These are phyloP conservation scores for Tetanocera ferruginea DNA, from an alignment of 2,888 invertebrate genomes.

Conservation along the genomic window DNA sequence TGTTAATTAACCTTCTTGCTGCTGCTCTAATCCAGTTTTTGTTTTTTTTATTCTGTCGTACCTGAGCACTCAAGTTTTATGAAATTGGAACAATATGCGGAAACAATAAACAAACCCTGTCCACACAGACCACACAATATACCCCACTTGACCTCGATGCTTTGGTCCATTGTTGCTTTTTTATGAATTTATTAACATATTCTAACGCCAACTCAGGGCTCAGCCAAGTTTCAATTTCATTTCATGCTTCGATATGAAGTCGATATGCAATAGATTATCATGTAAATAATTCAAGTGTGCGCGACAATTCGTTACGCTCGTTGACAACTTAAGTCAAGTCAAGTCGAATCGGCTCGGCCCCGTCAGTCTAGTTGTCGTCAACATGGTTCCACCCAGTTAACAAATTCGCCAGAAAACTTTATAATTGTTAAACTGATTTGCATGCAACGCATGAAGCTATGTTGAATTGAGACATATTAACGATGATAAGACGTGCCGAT, in stretches of 20 bases:
- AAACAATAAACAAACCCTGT: neutral
- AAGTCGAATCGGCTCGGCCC: neutral
- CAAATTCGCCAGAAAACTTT: neutral
- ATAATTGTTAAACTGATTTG: no score
- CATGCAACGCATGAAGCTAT: no score
- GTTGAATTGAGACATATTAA: no score
- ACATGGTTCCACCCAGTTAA: constrained; percentile 4
- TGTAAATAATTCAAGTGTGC: constrained; percentile 38
- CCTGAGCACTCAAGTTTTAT: no score
- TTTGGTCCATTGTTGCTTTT: neutral
- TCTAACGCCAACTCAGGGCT: neutral
- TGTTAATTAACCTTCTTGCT: neutral
- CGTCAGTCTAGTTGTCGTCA: neutral
- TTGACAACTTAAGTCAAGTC: constrained; percentile 29
- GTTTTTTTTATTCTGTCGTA: no score
- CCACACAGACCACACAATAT: neutral
- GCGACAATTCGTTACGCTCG: constrained; percentile 39
- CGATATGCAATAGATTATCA: neutral
- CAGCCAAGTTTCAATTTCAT: constrained; percentile 31
- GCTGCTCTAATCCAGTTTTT: neutral
- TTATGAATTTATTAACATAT: neutral
- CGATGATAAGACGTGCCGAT: no score
- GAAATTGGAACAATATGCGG: no score
- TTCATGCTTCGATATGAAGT: neutral
- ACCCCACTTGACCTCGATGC: constrained; percentile 12